Base-by-base conservation (phyloP, 2,113 vertebrate species). In the Lepisosteus oculatus region DNA sequence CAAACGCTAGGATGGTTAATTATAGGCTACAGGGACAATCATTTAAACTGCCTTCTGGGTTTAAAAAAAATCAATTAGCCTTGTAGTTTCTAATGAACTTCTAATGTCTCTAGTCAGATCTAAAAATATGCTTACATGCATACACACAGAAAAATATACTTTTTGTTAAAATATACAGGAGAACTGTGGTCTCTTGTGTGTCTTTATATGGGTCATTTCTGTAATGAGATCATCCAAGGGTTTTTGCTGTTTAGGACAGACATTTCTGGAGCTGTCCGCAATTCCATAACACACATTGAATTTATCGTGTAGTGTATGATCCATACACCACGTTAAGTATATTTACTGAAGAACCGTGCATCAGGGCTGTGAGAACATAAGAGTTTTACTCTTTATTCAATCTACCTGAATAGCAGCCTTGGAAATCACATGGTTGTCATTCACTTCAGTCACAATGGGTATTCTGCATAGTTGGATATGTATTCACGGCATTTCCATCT, bases 191-290 rank as follows among this genome's bases (percentile, higher is more conserved):
- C 57, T 59, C 57, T n/a, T 13, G 12, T 15, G 57, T 45, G 55
- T 42, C 62, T n/a, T 72, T 66, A 74, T 67, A 61, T 68, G 67
- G 63, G 67, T 63, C 61, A 67, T 74, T 15, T 67, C 56, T 8
- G 15, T 70, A 74, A 74, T 65, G 68, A 75, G 65, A 71, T 67
- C 61, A 43, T 68, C 14, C 41, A 51, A 72, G 59, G 43, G 63
- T 68, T 67, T 63, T 72, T 69, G 6, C 11, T 64, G 12, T 59
- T n/a, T 59, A n/a, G 5, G 14, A n/a, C 2, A 13, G 11, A 15
- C 57, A n/a, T 51, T 5, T 51, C 5, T 9, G 5, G 47, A 51
- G 9, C 9, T 51, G 9, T 6, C 47, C 9, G 9, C n/a, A 15
- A 13, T 5, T 59, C 9, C 57, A 59, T 5, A 51, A 51, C 47